Conservation (phyloP, 1,140 invertebrate species). For the Muscidifurax raptorellus region DNA sequence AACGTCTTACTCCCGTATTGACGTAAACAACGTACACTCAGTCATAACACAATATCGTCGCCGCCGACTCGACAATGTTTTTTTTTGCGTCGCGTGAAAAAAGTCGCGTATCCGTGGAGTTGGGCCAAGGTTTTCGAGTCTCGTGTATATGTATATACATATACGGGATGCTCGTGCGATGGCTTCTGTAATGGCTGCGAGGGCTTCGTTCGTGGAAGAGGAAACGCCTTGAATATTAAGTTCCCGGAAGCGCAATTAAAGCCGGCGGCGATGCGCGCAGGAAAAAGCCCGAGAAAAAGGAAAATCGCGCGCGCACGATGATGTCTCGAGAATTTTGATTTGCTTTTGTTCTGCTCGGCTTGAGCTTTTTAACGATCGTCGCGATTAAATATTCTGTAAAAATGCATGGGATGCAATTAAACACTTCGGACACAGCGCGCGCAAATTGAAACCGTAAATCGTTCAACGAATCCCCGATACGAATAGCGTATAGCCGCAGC, state of each 20-base stretch:
- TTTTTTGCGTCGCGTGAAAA: not conserved
- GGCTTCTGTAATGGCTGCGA: not conserved
- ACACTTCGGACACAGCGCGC: not conserved
- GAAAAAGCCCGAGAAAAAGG: not conserved
- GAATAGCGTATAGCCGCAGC: not conserved
- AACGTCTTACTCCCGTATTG: not conserved
- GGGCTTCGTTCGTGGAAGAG: slow-evolving; percentile 33
- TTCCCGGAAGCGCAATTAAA: slow-evolving; percentile 46
- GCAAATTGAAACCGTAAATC: slow-evolving; percentile 37
- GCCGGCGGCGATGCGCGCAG: not conserved
- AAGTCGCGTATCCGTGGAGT: not conserved
- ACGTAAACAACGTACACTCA: not conserved
- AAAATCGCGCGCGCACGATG: not conserved
- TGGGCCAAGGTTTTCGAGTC: slow-evolving; percentile 32
- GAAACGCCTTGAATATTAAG: slow-evolving; percentile 33
- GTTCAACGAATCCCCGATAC: not conserved
- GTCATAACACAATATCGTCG: slow-evolving; percentile 11
- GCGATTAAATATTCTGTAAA: not conserved
- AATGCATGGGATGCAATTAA: not conserved
- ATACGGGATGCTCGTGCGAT: not conserved
- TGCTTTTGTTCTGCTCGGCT: not conserved
- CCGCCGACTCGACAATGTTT: not conserved
- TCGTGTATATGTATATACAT: no score
- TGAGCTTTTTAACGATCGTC: not conserved
- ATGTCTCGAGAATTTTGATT: slow-evolving; percentile 15